Evolutionary conservation across 2,888 invertebrate genomes (phyloP), one percentile per base, ranked within the genome.

Genomic region (Chrysolina oricalcia): DNA sequence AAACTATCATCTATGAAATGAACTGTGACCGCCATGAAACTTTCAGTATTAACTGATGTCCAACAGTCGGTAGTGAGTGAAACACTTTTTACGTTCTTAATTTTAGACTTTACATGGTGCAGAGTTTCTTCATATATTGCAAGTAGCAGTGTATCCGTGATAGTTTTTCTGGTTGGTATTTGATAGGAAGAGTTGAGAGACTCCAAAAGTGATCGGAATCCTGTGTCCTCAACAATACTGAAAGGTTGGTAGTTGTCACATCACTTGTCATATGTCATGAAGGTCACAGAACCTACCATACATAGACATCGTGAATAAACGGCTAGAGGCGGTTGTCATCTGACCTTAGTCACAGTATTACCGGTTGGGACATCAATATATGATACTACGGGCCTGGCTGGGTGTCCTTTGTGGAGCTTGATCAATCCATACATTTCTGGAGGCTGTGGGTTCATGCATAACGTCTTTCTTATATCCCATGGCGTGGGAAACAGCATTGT

Each of bases 51-150:
- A 8, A 68, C 48, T 9, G 85, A 86, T 17, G 84, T 84, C 85
- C 85, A 84, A 66, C 82, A 81, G 74, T 86, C 84, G 11, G 83
- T 84, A 15, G 85, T 85, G 27, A 85, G 9, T 69, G 81, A 78
- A 17, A 82, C 77, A 53, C 72, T 72, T 50, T 73, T 63, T 56
- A 79, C 79, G 8, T 65, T 69, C 50, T 64, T 64, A 21, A 50
- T 72, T 23, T 46, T 62, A 56, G 17, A 40, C 27, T 71, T 27
- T 19, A 74, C 67, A 50, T 63, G n/a, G 21, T 69, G 63, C 13
- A 72, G 50, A 65, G 65, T 40, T 66, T 76, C 74, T 72, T 70
- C 62, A 56, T 68, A 76, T 56, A 64, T 50, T 40, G 74, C 66
- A 5, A 64, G 76, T 17, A 76, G 71, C 27, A 63, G 27, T 19